A percentile compares a stretch with the other conserved stretches of the same genome.
phyloP scores from a whole-genome alignment of 2,888 invertebrate species.

The Ochlodes sylvanus region DNA sequence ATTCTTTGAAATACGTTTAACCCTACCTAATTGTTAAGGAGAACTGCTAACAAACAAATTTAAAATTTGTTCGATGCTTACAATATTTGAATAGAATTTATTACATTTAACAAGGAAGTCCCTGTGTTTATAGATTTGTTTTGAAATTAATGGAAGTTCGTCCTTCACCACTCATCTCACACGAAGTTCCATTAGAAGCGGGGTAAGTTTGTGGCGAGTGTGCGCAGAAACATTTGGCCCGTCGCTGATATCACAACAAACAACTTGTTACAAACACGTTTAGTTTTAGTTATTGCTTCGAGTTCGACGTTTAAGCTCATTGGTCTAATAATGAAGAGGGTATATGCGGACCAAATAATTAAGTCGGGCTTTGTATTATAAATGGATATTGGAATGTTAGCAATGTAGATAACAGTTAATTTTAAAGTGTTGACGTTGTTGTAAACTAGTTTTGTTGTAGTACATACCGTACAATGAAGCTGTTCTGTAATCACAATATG shows the following conservation, averaged over 20 bases:
- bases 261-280: constrained; percentile 85
- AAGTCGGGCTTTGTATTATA: constrained; percentile 27
- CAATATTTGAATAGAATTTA: no score
- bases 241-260: constrained; percentile 83
- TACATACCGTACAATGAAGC: background rate
- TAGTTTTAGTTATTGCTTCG: constrained; percentile 83
- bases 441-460: constrained; percentile 2
- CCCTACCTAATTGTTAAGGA: no score
- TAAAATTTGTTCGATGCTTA: no score
- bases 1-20: no score
- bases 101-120: background rate
- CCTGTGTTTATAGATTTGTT: constrained; percentile 24
- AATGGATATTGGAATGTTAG: constrained; percentile 27
- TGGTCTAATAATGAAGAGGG: constrained; percentile 69
- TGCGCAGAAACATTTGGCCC: constrained; percentile 76
- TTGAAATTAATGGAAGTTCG: constrained; percentile 41
- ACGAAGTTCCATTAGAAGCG: constrained; percentile 72
- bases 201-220: constrained; percentile 74
- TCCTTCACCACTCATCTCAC: constrained; percentile 57
- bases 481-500: background rate
- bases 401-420: constrained; percentile 13
- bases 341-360: constrained; percentile 33
- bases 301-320: constrained; percentile 82
- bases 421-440: background rate
- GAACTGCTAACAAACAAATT: no score